A percentile compares a stretch with the other conserved stretches of the same genome.
Conservation (phyloP, 1,140 invertebrate genomes). For the Berghia stephanieae region DNA sequence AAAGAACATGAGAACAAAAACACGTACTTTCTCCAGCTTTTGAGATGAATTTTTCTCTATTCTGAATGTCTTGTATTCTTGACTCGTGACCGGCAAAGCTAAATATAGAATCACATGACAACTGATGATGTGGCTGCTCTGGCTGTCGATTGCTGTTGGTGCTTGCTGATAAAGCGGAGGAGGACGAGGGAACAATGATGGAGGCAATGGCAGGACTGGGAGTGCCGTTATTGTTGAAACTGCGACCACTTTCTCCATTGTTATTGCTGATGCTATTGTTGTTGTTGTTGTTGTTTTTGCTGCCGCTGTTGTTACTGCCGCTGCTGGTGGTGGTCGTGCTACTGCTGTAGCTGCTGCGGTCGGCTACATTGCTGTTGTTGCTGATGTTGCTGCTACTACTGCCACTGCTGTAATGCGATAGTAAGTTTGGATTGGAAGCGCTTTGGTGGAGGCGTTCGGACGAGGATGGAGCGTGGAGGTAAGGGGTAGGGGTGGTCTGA, state of each 20-base stretch:
- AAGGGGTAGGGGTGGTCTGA: constrained; percentile 1
- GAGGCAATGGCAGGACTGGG: too few species aligned
- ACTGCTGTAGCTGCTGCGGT: not conserved
- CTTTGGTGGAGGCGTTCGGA: constrained; percentile 52
- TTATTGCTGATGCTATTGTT: too few species aligned
- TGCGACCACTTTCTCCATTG: too few species aligned
- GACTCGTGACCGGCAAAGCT: constrained; percentile 43
- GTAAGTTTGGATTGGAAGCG: constrained; percentile 68
- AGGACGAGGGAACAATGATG: too few species aligned
- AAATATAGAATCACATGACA: not conserved
- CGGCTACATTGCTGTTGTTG: not conserved
- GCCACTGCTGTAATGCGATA: constrained; percentile 45
- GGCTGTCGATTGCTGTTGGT: not conserved
- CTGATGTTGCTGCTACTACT: not conserved
- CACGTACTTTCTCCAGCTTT: constrained; percentile 73
- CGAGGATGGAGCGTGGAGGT: constrained; percentile 23
- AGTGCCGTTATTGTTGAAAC: too few species aligned
- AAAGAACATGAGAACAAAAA: not conserved
- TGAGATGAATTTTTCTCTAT: constrained; percentile 75
- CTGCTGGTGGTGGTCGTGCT: not conserved
- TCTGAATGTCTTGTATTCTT: constrained; percentile 71
- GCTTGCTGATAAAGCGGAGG: too few species aligned
- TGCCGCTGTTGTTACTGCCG: not conserved
- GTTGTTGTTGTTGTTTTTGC: too few species aligned
- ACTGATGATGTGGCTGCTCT: not conserved